A percentile compares a stretch with the other conserved stretches of the same genome.
Conservation (phyloP, 1,140 invertebrate genomes). For the Hylaeus volcanicus region DNA sequence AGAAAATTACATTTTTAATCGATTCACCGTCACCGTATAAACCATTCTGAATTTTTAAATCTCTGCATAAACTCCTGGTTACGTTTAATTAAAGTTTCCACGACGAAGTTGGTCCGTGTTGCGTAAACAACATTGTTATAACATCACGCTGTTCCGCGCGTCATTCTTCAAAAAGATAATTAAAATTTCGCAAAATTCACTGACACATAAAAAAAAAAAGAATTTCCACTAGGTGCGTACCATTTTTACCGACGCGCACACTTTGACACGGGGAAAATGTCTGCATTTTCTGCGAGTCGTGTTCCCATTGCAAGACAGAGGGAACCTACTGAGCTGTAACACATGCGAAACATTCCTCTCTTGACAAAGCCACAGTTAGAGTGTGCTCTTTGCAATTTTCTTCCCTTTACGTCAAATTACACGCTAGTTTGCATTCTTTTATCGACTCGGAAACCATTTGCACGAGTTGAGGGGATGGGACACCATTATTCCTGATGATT, state of each 20-base stretch:
- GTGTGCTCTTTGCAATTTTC: too few relatives aligned
- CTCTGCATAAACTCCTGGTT: neutral
- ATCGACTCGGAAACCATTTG: too few relatives aligned
- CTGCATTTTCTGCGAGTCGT: too few relatives aligned
- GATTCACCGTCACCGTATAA: neutral
- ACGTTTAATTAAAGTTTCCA: slow-evolving; percentile 26
- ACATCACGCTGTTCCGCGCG: neutral
- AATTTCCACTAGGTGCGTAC: too few relatives aligned
- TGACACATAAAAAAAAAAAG: neutral
- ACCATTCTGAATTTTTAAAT: slow-evolving; percentile 8
- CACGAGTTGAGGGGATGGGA: too few relatives aligned
- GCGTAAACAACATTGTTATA: neutral
- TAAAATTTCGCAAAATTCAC: neutral
- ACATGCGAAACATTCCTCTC: neutral
- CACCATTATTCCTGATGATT: too few relatives aligned
- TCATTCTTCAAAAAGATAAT: neutral
- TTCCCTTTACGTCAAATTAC: too few relatives aligned
- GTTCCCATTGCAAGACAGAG: too few relatives aligned
- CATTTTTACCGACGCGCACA: too few relatives aligned
- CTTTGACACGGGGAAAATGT: too few relatives aligned
- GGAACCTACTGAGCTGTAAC: neutral
- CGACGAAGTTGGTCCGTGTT: neutral
- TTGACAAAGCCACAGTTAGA: too few relatives aligned
- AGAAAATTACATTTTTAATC: slow-evolving; percentile 6
- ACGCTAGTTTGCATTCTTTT: too few relatives aligned